phyloP scores from a whole-genome alignment of 2,888 invertebrate species.

The Drosophila robusta region DNA sequence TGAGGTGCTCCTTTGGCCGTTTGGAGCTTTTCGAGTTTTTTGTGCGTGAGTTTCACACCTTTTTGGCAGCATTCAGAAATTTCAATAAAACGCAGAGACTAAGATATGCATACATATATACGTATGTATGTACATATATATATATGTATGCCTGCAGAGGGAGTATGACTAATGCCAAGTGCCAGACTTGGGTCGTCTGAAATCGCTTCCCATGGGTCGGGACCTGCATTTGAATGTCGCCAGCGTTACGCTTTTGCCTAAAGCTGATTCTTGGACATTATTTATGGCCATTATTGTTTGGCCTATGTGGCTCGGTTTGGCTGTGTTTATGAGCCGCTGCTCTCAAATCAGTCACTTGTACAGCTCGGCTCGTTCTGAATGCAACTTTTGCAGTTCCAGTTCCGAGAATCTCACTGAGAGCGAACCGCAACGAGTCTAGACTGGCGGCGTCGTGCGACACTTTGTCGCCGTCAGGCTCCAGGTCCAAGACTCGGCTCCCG shows the following conservation, averaged over 20 bases:
- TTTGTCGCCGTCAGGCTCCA: conserved; percentile 68
- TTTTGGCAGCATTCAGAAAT: conserved; percentile 44
- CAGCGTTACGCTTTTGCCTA: conserved; percentile 41
- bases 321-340: conserved; percentile 41
- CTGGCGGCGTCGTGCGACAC: conserved; percentile 66
- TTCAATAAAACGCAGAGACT: conserved; percentile 48
- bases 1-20: conserved; percentile 21
- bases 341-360: conserved; percentile 50
- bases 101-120: not conserved
- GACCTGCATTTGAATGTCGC: conserved; percentile 39
- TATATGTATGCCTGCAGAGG: not conserved
- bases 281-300: conserved; percentile 47
- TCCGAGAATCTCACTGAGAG: conserved; percentile 40
- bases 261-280: conserved; percentile 53
- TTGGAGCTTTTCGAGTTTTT: conserved; percentile 25
- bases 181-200: conserved; percentile 7
- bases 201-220: conserved; percentile 40
- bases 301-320: conserved; percentile 43
- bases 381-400: conserved; percentile 49
- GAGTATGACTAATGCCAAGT: conserved; percentile 30
- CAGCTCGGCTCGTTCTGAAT: conserved; percentile 26
- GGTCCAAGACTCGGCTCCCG: conserved; percentile 7
- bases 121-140: not conserved
- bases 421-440: conserved; percentile 42
- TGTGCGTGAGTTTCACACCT: conserved; percentile 68